Evolutionary conservation across 2,113 vertebrate genomes (phyloP).

Genomic region (Rhombomys opimus): DNA sequence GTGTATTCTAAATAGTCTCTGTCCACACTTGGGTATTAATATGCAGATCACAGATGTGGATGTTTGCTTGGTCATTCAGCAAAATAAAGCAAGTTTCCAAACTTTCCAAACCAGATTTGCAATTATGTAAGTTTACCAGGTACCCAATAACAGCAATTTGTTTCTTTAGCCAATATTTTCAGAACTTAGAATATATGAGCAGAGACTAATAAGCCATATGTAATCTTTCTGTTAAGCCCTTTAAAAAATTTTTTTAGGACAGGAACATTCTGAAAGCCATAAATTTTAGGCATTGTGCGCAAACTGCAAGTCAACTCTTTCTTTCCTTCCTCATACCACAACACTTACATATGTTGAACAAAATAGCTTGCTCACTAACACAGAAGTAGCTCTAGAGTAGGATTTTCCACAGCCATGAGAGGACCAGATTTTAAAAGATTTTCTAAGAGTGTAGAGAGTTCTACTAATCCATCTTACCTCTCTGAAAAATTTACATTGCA

Average conservation of each 20-base stretch:
- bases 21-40: neutral
- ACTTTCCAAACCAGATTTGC: neutral
- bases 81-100: neutral
- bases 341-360: neutral
- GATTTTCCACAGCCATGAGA: neutral
- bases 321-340: neutral
- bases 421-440: neutral
- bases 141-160: neutral
- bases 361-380: neutral
- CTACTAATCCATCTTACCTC: neutral
- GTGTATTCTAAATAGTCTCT: neutral
- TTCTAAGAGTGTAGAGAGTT: neutral
- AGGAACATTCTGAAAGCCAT: accelerated
- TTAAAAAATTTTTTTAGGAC: neutral
- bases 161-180: neutral
- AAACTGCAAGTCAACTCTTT: neutral
- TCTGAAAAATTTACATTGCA: neutral
- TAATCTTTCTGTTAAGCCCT: neutral
- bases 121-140: neutral
- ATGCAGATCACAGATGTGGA: neutral
- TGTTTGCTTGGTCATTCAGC: neutral
- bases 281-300: neutral
- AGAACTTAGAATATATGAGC: neutral
- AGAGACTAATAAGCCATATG: neutral
- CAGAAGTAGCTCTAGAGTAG: neutral